Conservation (phyloP, 2,113 vertebrate species). For the Gobiocypris rarus region DNA sequence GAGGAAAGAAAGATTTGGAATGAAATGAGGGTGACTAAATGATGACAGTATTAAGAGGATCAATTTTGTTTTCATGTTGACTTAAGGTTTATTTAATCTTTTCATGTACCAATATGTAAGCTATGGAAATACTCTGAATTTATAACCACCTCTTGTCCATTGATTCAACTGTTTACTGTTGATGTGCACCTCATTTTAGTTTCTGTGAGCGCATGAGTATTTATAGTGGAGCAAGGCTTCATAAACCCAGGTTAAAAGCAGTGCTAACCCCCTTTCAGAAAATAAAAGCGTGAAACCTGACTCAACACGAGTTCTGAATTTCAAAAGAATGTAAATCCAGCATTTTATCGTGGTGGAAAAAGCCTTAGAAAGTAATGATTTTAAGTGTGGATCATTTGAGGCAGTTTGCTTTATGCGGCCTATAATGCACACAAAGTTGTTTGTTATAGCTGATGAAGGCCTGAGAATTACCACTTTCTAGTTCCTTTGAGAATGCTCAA, state of each 20-base stretch:
- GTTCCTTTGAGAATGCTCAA: constrained; percentile 16
- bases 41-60: not conserved
- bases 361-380: not conserved
- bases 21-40: too few relatives aligned
- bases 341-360: not conserved
- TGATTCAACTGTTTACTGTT: not conserved
- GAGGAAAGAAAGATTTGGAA: too few relatives aligned
- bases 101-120: not conserved
- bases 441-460: constrained; percentile 14
- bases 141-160: not conserved
- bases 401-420: not conserved
- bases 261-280: not conserved
- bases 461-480: constrained; percentile 9
- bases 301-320: not conserved
- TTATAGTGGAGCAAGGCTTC: not conserved
- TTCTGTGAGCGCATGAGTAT: constrained; percentile 3
- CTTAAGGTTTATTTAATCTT: not conserved
- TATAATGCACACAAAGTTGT: constrained; percentile 4
- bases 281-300: not conserved
- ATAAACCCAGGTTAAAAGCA: constrained; percentile 24
- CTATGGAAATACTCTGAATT: not conserved
- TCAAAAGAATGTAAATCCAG: not conserved
- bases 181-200: not conserved
- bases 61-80: not conserved
- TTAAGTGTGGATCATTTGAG: constrained; percentile 6